Base-by-base conservation (phyloP, 2,888 invertebrate genomes). In the Octonoba sinensis region DNA sequence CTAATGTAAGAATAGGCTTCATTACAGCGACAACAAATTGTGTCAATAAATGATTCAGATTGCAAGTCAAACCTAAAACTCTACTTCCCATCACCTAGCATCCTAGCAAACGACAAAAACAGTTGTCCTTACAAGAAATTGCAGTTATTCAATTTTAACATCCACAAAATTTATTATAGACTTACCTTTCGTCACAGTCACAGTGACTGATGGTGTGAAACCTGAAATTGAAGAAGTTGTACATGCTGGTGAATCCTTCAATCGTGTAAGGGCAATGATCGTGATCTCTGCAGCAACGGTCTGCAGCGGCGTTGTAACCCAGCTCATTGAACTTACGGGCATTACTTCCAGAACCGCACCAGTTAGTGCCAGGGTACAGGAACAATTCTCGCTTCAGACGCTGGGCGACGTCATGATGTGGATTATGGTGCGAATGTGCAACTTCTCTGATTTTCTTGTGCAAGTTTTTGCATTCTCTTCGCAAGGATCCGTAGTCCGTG, bases 121-220 rank as follows among this genome's bases (percentile, higher is more conserved):
- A 36, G 11, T 8, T 36, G 1, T 36, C 36, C 6, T 36, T 36
- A n/a, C n/a, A n/a, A n/a, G n/a, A 36, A 36, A 11, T 36, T 36
- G 36, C 6, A 36, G 8, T 36, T 6, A 36, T 36, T 36, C 1
- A 6, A 36, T 36, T 36, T 36, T 36, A 36, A 36, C 6, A 11
- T 1, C 11, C 1, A 8, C 36, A 36, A 36, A 4, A 36, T 36
- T 36, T 36, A 36, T 3, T 1, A 22, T 13, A 36, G 47, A 88
- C 92, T 89, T 91, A 95, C 95, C 94, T 93, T 90, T 94, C 93
- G 89, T 97, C 97, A 88, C 97, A 97, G 85, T 93, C 92, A 90
- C 97, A 97, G 87, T 96, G 96, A 91, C 95, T 96, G 85, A 96
- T 90, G 20, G 96, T 96, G 87, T 95, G 95, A 84, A 96, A 92